Evolutionary conservation across 2,113 vertebrate species (phyloP).

Genomic region (Nettapus auritus): DNA sequence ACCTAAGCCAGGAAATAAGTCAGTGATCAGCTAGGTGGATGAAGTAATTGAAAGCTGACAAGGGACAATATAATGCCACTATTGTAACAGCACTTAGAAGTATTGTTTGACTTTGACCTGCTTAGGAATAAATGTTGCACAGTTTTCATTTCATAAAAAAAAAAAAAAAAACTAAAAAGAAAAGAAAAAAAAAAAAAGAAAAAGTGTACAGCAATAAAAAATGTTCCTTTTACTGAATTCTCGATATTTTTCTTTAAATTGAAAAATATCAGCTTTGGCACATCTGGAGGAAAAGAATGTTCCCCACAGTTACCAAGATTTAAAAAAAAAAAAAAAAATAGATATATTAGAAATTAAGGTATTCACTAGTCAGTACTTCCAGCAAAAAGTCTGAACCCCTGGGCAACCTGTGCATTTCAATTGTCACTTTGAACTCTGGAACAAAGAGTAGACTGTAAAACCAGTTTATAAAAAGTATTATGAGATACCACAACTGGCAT

Average conservation of each 20-base stretch:
- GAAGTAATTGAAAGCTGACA: slow-evolving; percentile 80
- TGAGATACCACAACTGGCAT: slow-evolving; percentile 87
- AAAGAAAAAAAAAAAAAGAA: not conserved
- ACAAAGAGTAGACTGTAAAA: slow-evolving; percentile 87
- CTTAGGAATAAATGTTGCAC: slow-evolving; percentile 66
- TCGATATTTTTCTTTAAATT: slow-evolving; percentile 66
- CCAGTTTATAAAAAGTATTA: slow-evolving; percentile 87
- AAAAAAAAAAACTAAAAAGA: slow-evolving; percentile 15
- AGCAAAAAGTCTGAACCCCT: slow-evolving; percentile 70
- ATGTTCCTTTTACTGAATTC: slow-evolving; percentile 60
- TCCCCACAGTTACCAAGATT: slow-evolving; percentile 70
- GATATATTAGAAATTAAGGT: slow-evolving; percentile 71
- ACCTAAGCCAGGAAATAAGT: slow-evolving; percentile 81
- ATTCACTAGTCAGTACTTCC: slow-evolving; percentile 62
- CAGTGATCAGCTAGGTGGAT: slow-evolving; percentile 78
- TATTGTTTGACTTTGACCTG: slow-evolving; percentile 73
- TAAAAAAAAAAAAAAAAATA: slow-evolving; percentile 61
- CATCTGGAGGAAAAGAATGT: slow-evolving; percentile 71
- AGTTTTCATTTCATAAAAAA: slow-evolving; percentile 72
- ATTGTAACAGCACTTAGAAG: slow-evolving; percentile 76
- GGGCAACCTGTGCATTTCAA: slow-evolving; percentile 81
- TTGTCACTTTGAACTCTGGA: slow-evolving; percentile 87
- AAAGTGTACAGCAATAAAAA: slow-evolving; percentile 64
- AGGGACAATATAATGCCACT: slow-evolving; percentile 79
- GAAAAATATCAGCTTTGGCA: slow-evolving; percentile 72